Evolutionary conservation across 2,888 invertebrate genomes (phyloP).

Genomic region (Pteria penguin): DNA sequence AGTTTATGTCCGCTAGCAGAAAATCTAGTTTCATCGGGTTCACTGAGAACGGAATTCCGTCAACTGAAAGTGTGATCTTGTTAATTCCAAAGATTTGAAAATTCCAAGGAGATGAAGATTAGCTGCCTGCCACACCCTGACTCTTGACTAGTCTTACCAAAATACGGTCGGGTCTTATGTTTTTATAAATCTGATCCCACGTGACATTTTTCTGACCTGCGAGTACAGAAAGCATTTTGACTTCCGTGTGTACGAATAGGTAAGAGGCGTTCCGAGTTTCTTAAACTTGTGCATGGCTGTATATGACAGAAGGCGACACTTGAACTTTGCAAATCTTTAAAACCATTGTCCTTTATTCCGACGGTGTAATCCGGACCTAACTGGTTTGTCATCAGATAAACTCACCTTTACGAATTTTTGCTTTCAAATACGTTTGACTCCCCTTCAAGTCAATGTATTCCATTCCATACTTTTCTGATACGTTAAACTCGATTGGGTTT

Average conservation of each 20-base stretch:
- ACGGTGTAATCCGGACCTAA: conserved; percentile 9
- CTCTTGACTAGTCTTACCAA: not conserved
- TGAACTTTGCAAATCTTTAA: conserved; percentile 26
- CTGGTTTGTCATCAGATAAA: conserved; percentile 36
- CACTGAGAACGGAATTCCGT: not conserved
- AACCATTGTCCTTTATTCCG: conserved; percentile 21
- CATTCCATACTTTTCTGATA: conserved; percentile 36
- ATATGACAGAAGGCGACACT: conserved; percentile 25
- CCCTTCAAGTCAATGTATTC: conserved; percentile 43
- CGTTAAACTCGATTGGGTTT: conserved; percentile 17
- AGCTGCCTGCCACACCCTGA: not conserved
- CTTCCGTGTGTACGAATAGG: conserved; percentile 19
- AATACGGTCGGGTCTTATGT: not conserved
- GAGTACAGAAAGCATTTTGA: conserved; percentile 27
- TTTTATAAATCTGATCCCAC: not conserved
- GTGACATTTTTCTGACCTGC: conserved; percentile 3
- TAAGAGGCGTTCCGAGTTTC: conserved; percentile 21
- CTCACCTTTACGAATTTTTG: conserved; percentile 39
- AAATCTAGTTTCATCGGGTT: not conserved
- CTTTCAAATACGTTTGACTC: conserved; percentile 39
- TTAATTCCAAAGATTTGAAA: not conserved
- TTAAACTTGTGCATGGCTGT: conserved; percentile 17
- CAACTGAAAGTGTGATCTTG: not conserved
- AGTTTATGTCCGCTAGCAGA: not conserved
- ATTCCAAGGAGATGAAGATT: not conserved